Conservation (phyloP, 2,797 vertebrate genomes). For the Cuniculus paca region DNA sequence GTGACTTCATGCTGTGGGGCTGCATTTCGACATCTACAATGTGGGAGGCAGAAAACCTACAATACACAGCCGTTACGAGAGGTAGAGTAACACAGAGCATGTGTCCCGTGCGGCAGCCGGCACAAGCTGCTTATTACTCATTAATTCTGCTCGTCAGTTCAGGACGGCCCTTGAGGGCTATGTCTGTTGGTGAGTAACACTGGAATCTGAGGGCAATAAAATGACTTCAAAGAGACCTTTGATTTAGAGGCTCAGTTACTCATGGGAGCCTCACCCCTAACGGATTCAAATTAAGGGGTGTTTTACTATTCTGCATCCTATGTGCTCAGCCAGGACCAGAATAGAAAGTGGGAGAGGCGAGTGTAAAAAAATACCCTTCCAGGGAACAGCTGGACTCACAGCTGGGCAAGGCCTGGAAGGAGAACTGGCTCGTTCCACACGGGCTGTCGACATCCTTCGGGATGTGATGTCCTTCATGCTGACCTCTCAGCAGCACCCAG, state of each 20-base stretch:
- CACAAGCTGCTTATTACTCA: neutral
- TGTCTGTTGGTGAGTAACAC: neutral
- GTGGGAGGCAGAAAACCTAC: neutral
- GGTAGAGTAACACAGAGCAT: neutral
- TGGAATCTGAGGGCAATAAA: neutral
- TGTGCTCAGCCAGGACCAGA: neutral
- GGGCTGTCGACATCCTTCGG: accelerated
- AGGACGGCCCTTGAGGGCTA: neutral
- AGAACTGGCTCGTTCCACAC: accelerated
- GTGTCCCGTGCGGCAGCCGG: neutral
- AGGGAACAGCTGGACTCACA: neutral
- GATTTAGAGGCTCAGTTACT: neutral
- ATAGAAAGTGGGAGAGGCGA: neutral
- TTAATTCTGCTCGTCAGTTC: neutral
- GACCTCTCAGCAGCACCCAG: neutral
- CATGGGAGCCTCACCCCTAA: neutral
- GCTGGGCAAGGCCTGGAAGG: neutral
- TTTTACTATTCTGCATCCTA: neutral
- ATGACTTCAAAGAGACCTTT: neutral
- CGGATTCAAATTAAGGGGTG: neutral
- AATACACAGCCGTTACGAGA: neutral
- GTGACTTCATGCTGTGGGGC: neutral
- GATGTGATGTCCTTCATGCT: accelerated
- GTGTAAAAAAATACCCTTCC: neutral
- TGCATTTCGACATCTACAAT: neutral